Conservation (phyloP, 2,888 invertebrate species). For the Chrysopilus asiliformis region DNA sequence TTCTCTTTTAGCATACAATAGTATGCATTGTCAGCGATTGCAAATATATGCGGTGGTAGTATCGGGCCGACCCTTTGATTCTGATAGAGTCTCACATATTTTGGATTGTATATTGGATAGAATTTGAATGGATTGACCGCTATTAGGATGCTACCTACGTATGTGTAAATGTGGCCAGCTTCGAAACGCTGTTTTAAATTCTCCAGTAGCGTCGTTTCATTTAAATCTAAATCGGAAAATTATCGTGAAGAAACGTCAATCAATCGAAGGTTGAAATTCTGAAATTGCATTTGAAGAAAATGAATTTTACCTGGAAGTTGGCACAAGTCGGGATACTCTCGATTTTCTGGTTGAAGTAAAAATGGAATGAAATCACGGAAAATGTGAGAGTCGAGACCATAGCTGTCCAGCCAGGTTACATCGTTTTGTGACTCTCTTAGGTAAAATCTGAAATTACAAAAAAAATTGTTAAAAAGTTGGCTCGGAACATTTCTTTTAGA, state of each 20-base stretch:
- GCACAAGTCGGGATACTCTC: constrained; percentile 91
- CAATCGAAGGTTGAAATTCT: neutral
- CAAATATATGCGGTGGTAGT: constrained; percentile 92
- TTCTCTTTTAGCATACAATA: constrained; percentile 86
- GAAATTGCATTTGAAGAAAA: neutral
- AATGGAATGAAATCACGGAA: constrained; percentile 86
- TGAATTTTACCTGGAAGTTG: constrained; percentile 62
- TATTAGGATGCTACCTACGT: constrained; percentile 89
- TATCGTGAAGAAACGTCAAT: neutral
- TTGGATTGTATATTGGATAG: constrained; percentile 95
- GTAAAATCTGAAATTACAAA: constrained; percentile 53
- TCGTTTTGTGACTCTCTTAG: constrained; percentile 75
- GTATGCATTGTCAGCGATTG: constrained; percentile 87
- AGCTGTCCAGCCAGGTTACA: constrained; percentile 75
- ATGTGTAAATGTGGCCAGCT: constrained; percentile 90
- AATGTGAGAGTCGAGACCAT: constrained; percentile 80
- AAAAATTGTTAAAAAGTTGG: neutral
- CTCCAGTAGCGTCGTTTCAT: constrained; percentile 83
- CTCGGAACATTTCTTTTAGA: neutral
- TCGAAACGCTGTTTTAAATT: constrained; percentile 80
- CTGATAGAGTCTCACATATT: constrained; percentile 91
- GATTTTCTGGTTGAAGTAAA: constrained; percentile 80
- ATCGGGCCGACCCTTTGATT: constrained; percentile 82
- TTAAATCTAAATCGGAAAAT: constrained; percentile 48
- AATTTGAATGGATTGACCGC: constrained; percentile 91